Percentiles rank a stretch among this genome's conserved stretches.
These are phyloP conservation scores for Dendrocopos noguchii DNA, from an alignment of 2,113 vertebrate species.

Conservation along the genomic window DNA sequence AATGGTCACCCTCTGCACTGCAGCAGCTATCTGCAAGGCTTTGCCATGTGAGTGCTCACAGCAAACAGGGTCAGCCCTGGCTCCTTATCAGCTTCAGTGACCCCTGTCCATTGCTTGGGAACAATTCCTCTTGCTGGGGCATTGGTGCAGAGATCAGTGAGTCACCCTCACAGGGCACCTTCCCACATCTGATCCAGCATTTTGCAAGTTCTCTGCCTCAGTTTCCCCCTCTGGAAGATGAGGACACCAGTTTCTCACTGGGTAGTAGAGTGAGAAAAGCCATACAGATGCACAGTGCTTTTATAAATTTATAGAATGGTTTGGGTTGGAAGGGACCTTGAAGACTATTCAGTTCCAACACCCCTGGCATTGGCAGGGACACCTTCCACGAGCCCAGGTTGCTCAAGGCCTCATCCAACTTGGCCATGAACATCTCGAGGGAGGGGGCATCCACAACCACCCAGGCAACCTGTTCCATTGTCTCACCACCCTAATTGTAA, in stretches of 20 bases:
- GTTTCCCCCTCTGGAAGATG: not conserved
- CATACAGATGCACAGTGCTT: too few species aligned
- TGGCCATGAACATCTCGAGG: too few species aligned
- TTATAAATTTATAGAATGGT: too few species aligned
- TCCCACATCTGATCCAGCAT: not conserved
- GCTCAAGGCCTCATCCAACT: too few species aligned
- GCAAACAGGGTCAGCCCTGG: not conserved
- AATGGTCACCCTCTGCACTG: not conserved
- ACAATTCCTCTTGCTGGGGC: not conserved
- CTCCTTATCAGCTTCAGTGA: not conserved
- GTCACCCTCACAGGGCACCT: rapidly evolving
- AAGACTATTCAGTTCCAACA: too few species aligned
- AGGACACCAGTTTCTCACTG: not conserved
- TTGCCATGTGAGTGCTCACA: not conserved
- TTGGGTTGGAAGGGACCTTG: too few species aligned
- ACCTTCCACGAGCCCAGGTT: too few species aligned
- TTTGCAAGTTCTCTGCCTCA: not conserved
- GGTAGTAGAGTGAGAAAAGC: too few species aligned
- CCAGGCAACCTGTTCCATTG: too few species aligned
- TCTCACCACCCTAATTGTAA: too few species aligned
- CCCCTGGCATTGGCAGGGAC: too few species aligned
- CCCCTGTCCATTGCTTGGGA: not conserved
- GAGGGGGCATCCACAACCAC: too few species aligned
- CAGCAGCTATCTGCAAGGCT: not conserved
- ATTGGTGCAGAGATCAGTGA: not conserved